Base-by-base conservation (phyloP, 2,113 vertebrate species). In the Mystacornis crossleyi region DNA sequence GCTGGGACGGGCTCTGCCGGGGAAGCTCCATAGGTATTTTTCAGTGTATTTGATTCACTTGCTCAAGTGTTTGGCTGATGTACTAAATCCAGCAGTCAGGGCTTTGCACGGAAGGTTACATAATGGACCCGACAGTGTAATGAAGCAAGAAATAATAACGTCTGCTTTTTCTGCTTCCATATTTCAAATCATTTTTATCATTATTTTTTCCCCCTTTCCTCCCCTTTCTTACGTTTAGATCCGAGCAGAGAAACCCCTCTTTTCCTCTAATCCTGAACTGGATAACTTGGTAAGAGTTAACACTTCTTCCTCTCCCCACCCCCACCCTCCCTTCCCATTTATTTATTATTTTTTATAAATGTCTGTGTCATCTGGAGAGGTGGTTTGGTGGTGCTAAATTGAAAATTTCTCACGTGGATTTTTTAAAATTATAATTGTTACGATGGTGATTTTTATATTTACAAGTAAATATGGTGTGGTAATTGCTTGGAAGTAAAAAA, bases 231-330 rank as follows among this genome's bases (percentile, higher is more conserved):
- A 74, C 79, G 54, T 99, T 98, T 98, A 99, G 99, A 99, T 99
- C 97, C 99, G 99, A 96, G 99, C 99, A 98, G 99, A 99, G 99
- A 99, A 99, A 97, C 99, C 99, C 97, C 98, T 99, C 97, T 99
- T 99, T 99, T 99, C 99, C 98, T 99, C 99, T 94, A 99, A 99
- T 98, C 99, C 99, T 94, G 99, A 99, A 97, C 98, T 99, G 99
- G 99, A 99, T 99, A 99, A 99, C 98, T 99, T 99, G 99, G 99
- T 99, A 99, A 99, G 99, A 97, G 92, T 90, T 92, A 93, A 67
- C 54, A 53, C 72, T 92, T 93, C 48, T 96, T 96, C 91, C 89
- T 94, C 34, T 90, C 93, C 93, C 93, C 85, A 64, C 82, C 85
- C 91, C 96, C 91, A 25, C 90, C 50, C 72, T 70, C 78, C 73